Base-by-base conservation (phyloP, 1,140 invertebrate species). In the Drosophila littoralis region DNA sequence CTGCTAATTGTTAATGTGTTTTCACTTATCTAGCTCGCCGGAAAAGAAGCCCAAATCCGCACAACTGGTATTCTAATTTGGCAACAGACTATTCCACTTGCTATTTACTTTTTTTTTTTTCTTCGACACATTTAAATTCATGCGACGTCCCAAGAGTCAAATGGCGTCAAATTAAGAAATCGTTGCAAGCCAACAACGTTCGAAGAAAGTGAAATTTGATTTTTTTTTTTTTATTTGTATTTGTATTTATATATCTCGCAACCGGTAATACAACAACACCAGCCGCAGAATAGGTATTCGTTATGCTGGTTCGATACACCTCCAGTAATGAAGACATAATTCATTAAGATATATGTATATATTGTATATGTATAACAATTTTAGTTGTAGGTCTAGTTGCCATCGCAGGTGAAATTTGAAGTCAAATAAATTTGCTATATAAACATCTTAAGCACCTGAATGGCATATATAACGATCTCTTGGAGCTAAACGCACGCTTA, bases 201-300 rank as follows among this genome's bases (percentile, higher is more conserved):
- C 81, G 69, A 89, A 88, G 83, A 88, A 88, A 88, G 83, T 88
- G 83, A 88, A 88, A 88, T 75, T 88, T 88, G 85, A 69, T 76
- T 9, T 51, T 46, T 61, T 51, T 0, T 32, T 7, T 52, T 9
- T 73, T 43, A 54, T 46, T 58, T n/a, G n/a, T n/a, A n/a, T n/a
- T 17, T 71, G 50, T 63, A 48, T 46, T 48, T 72, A 54, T 43
- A 50, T 80, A 46, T 73, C 63, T 42, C 48, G 57, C 36, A 61
- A 43, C 61, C 67, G 65, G 55, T 68, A 76, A 60, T 46, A 59
- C 74, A 33, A 77, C 59, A 81, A 81, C 66, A 55, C 54, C 69
- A 74, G 68, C 75, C 77, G 64, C 79, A 51, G 74, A 67, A 68
- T 57, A 58, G 71, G 8, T 66, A 12, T 48, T 9, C 35, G 42